Base-by-base conservation (phyloP, 2,888 invertebrate genomes). In the Slavum lentiscoides region DNA sequence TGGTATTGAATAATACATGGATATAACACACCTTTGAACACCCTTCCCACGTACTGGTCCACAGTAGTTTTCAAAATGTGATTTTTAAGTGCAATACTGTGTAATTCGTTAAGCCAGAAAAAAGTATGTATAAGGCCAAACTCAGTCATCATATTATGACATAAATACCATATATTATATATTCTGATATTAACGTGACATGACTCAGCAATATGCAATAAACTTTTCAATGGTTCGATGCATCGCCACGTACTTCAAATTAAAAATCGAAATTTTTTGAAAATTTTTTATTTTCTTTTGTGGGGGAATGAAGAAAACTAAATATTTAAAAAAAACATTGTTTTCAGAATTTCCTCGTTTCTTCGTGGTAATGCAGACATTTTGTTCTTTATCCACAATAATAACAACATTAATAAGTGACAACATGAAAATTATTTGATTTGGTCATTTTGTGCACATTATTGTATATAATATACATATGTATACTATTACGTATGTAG, bases 51-150 rank as follows among this genome's bases (percentile, higher is more conserved):
- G 6, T 0, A 9, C 21, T 49, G 37, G n/a, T 21, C 21, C 23
- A 5, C 64, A 0, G 1, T 19, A 39, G 11, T 74, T 30, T 67
- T 67, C 30, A 53, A 70, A 69, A 49, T 37, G 53, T 21, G 69
- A 49, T 62, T 62, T 77, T 69, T 77, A 77, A 77, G 77, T 77
- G 77, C 77, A 62, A 39, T 70, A 55, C 62, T 6, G 77, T 77
- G 77, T 77, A 70, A 77, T 70, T 37, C 77, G 70, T 58, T 68
- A 70, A 55, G 37, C 55, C 9, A 19, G 58, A 53, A 61, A 68
- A 59, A 62, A 37, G 23, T 21, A 15, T 11, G 37, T 43, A 43
- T 30, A 30, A 23, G 61, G 30, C 43, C 49, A 76, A 67, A 17
- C 43, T 58, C 19, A 9, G 37, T 37, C n/a, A 37, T 74, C 68